Evolutionary conservation across 2,888 invertebrate species (phyloP), one percentile per base, ranked within the genome.

Genomic region (Ethmia dodecea): DNA sequence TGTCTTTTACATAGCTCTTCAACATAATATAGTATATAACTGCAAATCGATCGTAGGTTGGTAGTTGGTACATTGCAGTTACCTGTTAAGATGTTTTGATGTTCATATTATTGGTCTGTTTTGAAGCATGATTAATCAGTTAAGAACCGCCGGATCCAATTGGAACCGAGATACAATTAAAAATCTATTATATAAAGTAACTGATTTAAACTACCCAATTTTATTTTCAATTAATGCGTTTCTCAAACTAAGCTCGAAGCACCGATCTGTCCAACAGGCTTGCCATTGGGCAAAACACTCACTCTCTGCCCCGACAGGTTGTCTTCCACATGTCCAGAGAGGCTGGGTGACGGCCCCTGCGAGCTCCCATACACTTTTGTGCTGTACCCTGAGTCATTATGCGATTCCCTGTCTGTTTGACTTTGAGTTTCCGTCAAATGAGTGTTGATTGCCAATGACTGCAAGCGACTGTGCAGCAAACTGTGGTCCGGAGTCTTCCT

Each of bases 301-400:
- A 83, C 64, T 46, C 80, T 62, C 44, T 80, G 79, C 1, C 79
- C 80, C 4, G 83, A 80, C n/a, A 73, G 47, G 36, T 75, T 77
- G 35, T 84, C 83, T 2, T 87, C 86, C 24, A 80, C 78, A 43
- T 86, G 83, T 6, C 90, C 90, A 20, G 92, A 92, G 30, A 93
- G 80, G 62, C 92, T 92, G 2, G 93, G 93, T n/a, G 92, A 92
- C 15, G 93, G 92, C 0, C 93, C 92, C 57, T 93, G 91, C 5
- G 92, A 92, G 47, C 93, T 93, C 0, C 92, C 93, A 47, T 93
- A 93, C 49, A 93, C 92, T 59, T 93, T 92, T 24, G 94, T 94
- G 54, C 94, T 94, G 67, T 95, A 95, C 1, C 95, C 95, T 0
- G 94, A 94, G 72, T 95, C 95, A 47, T 94, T 94, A 62, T 92